Conservation (phyloP, 2,888 invertebrate species). For the Xylota segnis region DNA sequence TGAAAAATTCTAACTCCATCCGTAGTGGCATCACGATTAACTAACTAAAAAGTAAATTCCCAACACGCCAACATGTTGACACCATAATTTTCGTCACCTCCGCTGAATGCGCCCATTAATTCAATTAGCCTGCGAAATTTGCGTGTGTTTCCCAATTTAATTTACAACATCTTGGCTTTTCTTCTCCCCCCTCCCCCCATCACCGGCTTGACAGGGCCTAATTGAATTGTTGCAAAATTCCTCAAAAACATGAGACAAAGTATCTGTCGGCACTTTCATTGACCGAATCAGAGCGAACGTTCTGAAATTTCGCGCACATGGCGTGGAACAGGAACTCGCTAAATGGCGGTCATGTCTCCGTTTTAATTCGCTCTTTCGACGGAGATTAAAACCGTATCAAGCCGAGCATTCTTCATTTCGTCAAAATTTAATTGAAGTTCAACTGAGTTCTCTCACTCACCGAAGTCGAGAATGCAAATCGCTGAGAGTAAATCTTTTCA, state of each 20-base stretch:
- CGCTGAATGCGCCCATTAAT: not conserved
- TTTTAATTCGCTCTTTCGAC: not conserved
- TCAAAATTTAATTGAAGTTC: slow-evolving; percentile 61
- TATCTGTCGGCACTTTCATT: slow-evolving; percentile 44
- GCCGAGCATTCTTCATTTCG: slow-evolving; percentile 40
- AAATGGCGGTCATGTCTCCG: slow-evolving; percentile 4
- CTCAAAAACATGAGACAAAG: slow-evolving; percentile 37
- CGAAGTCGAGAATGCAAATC: slow-evolving; percentile 38
- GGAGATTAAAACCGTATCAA: slow-evolving; percentile 9
- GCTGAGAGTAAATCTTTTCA: slow-evolving; percentile 8
- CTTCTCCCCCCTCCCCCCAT: no score
- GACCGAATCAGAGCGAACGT: slow-evolving; percentile 12
- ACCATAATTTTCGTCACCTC: not conserved
- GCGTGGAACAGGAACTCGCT: slow-evolving; percentile 4
- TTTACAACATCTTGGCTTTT: not conserved
- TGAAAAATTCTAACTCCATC: no score
- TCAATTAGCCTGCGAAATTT: slow-evolving; percentile 14
- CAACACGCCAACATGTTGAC: no score
- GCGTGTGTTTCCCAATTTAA: slow-evolving; percentile 13
- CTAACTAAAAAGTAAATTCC: no score
- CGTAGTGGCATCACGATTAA: no score
- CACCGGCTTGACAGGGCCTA: slow-evolving; percentile 18
- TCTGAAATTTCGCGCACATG: slow-evolving; percentile 22
- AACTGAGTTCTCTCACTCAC: slow-evolving; percentile 19
- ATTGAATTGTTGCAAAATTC: slow-evolving; percentile 49